Evolutionary conservation across 2,797 vertebrate genomes (phyloP).

Genomic region (Epinephelus awoara): DNA sequence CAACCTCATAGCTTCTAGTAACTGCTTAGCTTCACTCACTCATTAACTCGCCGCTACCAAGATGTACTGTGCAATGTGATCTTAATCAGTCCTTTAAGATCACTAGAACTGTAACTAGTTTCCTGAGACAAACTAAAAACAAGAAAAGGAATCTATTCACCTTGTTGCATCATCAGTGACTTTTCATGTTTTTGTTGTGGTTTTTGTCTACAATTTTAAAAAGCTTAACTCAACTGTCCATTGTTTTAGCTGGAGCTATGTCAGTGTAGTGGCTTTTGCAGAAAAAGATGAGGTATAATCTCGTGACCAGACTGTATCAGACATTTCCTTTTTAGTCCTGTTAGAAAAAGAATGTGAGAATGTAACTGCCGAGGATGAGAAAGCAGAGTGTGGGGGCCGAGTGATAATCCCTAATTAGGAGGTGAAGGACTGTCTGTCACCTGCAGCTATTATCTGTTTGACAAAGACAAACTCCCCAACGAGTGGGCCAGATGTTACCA

Average conservation of each 20-base stretch:
- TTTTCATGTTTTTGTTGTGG: neutral
- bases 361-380: slow-evolving; percentile 8
- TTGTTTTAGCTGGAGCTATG: slow-evolving; percentile 22
- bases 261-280: slow-evolving; percentile 14
- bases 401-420: slow-evolving; percentile 46
- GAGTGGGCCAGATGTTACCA: slow-evolving; percentile 21
- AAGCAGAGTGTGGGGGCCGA: slow-evolving; percentile 24
- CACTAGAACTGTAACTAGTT: neutral
- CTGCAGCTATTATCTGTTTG: slow-evolving; percentile 19
- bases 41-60: neutral
- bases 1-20: neutral
- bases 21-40: slow-evolving; percentile 6
- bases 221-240: neutral
- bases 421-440: slow-evolving; percentile 29
- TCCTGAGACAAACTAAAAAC: slow-evolving; percentile 1
- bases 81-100: neutral
- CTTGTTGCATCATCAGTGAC: neutral
- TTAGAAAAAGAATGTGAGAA: slow-evolving; percentile 23
- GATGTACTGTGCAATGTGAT: neutral
- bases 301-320: slow-evolving; percentile 23
- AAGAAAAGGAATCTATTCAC: neutral
- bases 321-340: slow-evolving; percentile 43
- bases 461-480: slow-evolving; percentile 19
- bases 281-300: slow-evolving; percentile 16
- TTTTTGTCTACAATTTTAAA: neutral